A percentile compares a stretch with the other conserved stretches of the same genome.
These are phyloP conservation scores for Jordanella pulchra DNA, from an alignment of 2,797 vertebrate genomes.

Conservation along the genomic window DNA sequence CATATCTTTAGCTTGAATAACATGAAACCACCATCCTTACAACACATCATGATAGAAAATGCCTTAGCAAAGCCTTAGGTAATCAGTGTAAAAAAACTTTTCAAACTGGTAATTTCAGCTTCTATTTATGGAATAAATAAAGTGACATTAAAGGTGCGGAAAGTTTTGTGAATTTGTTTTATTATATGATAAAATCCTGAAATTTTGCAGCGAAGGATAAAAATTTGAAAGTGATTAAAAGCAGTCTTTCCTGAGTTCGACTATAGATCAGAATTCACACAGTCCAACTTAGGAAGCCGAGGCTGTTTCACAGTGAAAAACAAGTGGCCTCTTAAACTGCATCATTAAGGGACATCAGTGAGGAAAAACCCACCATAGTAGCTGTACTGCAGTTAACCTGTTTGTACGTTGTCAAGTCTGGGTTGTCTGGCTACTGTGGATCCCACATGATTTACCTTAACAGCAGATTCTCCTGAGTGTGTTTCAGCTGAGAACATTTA, in stretches of 20 bases:
- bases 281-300: neutral
- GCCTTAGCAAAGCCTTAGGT: too few species aligned
- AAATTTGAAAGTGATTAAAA: neutral
- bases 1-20: too few species aligned
- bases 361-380: conserved; percentile 17
- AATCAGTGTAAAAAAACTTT: too few species aligned
- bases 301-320: neutral
- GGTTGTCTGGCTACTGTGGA: conserved; percentile 56
- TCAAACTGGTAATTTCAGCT: too few species aligned
- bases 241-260: neutral
- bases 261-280: neutral
- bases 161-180: too few species aligned
- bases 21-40: too few species aligned
- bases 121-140: too few species aligned
- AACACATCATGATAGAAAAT: too few species aligned
- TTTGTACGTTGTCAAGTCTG: conserved; percentile 62
- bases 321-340: neutral
- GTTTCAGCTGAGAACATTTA: conserved; percentile 35
- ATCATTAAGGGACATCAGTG: conserved; percentile 4
- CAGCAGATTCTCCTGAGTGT: conserved; percentile 48
- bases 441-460: conserved; percentile 33
- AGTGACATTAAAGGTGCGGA: too few species aligned
- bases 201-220: neutral
- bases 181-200: too few species aligned
- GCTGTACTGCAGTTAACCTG: conserved; percentile 20